Evolutionary conservation across 2,797 vertebrate genomes (phyloP).

Genomic region (Toxotes lorentzi): DNA sequence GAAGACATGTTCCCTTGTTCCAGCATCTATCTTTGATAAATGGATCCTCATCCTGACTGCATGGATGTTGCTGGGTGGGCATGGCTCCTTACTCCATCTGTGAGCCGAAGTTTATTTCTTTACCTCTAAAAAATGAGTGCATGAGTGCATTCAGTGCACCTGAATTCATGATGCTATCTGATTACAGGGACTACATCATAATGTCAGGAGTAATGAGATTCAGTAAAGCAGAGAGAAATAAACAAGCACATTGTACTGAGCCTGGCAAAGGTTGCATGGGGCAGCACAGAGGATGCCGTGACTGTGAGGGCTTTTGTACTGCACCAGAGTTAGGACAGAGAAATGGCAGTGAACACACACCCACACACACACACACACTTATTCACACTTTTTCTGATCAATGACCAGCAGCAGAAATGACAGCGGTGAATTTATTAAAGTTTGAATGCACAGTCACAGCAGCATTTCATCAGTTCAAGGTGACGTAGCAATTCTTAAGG

Average conservation of each 20-base stretch:
- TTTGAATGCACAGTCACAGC: constrained; percentile 27
- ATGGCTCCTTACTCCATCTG: not conserved
- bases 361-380: not conserved
- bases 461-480: constrained; percentile 60
- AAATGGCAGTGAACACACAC: not conserved
- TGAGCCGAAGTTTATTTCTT: not conserved
- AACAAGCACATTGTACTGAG: not conserved
- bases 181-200: not conserved
- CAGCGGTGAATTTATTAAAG: constrained; percentile 47
- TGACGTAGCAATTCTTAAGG: constrained; percentile 35
- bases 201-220: not conserved
- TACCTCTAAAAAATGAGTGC: not conserved
- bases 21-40: not conserved
- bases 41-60: not conserved
- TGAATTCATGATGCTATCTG: not conserved
- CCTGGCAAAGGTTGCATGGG: not conserved
- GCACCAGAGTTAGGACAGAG: not conserved
- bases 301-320: not conserved
- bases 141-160: not conserved
- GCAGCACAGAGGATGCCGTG: not conserved
- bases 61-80: not conserved
- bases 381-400: constrained; percentile 46
- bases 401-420: constrained; percentile 36
- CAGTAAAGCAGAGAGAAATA: not conserved
- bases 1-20: not conserved